Evolutionary conservation across 2,113 vertebrate genomes (phyloP), one percentile per base, ranked within the genome.

Genomic region (Pungitius pungitius): DNA sequence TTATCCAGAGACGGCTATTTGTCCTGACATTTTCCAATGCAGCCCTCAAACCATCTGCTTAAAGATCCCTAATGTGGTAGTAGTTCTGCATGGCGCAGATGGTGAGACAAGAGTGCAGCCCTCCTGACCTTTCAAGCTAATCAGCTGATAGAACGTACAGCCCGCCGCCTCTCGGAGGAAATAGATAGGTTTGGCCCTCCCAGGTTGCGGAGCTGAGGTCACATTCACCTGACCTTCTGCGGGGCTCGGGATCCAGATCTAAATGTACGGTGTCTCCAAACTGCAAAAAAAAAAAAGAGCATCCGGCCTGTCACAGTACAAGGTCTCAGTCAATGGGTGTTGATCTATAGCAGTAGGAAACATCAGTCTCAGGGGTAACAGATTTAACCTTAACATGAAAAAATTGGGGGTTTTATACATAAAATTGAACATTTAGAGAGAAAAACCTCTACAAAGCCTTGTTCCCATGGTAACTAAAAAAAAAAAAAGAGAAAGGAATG

Each of bases 11-110:
- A 92, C 81, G 85, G 87, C 59, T 79, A 93, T 91, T 92, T 90
- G 91, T 93, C 89, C 89, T 93, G 93, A 93, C 92, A 93, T 94
- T 93, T 93, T 92, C 90, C 66, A 61, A 83, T 83, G 82, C 85
- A 86, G 86, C 84, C 73, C 89, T 87, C 90, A 58, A 90, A 90
- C 92, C 91, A 94, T 94, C 93, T 94, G 92, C 86, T 92, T 89
- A 89, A 91, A 89, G 89, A 89, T 93, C 92, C 88, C 91, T 88
- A 84, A 90, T 90, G 92, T 87, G 88, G 89, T 78, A 17, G 82
- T 84, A 77, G 81, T 80, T 88, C 81, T 55, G 86, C 75, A 43
- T 76, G 63, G 87, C 82, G 74, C 92, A 92, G 90, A 92, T 92
- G 92, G 90, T 56, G 77, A 88, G 88, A 90, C 87, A 83, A 87